Evolutionary conservation across 2,888 invertebrate species (phyloP), one percentile per base, ranked within the genome.

Genomic region (Cantharis nigra): DNA sequence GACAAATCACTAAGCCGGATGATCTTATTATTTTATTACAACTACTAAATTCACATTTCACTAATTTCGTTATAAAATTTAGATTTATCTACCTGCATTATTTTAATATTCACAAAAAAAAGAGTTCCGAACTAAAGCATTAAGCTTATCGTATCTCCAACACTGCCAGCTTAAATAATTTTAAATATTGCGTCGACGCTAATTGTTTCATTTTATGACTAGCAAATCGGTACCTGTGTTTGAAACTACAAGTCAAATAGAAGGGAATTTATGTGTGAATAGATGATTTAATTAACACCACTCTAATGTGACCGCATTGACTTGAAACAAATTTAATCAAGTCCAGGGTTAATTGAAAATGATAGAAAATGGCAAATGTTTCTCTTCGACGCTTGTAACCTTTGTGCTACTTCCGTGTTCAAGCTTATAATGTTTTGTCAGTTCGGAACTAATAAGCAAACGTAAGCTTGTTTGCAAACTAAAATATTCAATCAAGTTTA

Each of bases 241-340:
- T 1, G 9, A 49, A 49, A 10, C 7, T n/a, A n/a, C 49, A n/a
- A 49, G 49, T n/a, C 49, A 49, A 49, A 49, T 49, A 49, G 49
- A 49, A 49, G 13, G n/a, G 49, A 49, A 49, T 49, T 49, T 49
- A 49, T 49, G n/a, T 49, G 49, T 7, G 49, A 49, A n/a, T 49
- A n/a, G 49, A 49, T 49, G 49, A 49, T 49, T 49, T 49, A 49
- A 49, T 49, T 49, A 49, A 49, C 49, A 49, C 49, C 49, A 49
- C 49, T 49, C 49, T 49, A 49, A 49, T 49, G 49, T 67, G 67
- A 73, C 73, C 73, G 62, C 69, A 26, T 73, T 20, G 49, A 30
- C 69, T 73, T 73, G 33, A 62, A 63, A 73, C 73, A 67, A 73
- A 73, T 73, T 73, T 73, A 73, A 73, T 73, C 73, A 33, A 73